Percentiles rank a stretch among this genome's conserved stretches.
phyloP scores from a whole-genome alignment of 2,113 vertebrate species.

The Nipponia nippon region DNA sequence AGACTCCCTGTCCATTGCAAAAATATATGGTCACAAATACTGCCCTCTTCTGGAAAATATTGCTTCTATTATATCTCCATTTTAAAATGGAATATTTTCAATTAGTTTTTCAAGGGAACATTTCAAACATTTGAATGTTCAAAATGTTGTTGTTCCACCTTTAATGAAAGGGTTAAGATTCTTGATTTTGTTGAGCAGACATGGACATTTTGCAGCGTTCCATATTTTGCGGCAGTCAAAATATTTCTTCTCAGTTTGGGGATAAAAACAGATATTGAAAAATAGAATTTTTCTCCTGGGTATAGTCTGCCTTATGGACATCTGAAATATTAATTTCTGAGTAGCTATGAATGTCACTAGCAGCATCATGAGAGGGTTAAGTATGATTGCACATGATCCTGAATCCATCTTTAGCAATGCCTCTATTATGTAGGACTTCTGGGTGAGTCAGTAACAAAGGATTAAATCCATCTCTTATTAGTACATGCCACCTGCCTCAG shows the following conservation, averaged over 20 bases:
- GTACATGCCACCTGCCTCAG: not conserved
- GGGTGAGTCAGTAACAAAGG: not conserved
- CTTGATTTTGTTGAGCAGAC: not conserved
- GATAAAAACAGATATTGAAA: not conserved
- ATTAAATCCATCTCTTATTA: not conserved
- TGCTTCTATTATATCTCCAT: not conserved
- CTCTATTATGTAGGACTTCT: not conserved
- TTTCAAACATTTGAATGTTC: not conserved
- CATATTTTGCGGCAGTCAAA: not conserved
- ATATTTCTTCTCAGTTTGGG: not conserved
- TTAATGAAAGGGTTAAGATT: not conserved
- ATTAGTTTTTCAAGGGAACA: not conserved
- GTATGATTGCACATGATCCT: not conserved
- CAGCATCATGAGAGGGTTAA: not conserved
- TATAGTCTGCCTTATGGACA: not conserved
- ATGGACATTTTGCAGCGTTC: not conserved
- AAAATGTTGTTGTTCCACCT: not conserved
- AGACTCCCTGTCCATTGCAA: not conserved
- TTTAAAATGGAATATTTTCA: not conserved
- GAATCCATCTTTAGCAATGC: not conserved
- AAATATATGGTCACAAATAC: not conserved
- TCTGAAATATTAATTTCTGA: not conserved
- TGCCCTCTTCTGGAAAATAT: not conserved
- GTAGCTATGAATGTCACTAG: not conserved
- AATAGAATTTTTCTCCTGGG: not conserved